Conservation (phyloP, 2,888 invertebrate species). For the Leptinotarsa juncta region DNA sequence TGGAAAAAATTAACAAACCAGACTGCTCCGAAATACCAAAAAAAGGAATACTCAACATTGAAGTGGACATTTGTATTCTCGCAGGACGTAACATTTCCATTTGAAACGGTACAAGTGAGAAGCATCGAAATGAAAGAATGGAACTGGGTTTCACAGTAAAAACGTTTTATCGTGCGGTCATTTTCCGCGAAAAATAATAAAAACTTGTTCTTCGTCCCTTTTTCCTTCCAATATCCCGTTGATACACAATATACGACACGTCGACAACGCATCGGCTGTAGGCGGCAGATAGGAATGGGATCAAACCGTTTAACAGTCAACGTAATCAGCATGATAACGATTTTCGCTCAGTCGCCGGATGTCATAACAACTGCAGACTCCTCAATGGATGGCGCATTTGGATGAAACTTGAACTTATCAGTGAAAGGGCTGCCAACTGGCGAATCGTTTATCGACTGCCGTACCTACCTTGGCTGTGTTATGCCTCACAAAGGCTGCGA, state of each 20-base stretch:
- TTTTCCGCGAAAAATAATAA: neutral
- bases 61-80: too few species aligned
- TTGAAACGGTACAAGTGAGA: too few species aligned
- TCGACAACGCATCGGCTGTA: constrained; percentile 15
- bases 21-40: constrained; percentile 36
- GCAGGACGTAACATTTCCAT: too few species aligned
- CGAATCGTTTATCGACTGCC: constrained; percentile 35
- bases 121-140: too few species aligned
- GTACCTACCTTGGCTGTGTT: constrained; percentile 26
- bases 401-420: constrained; percentile 37
- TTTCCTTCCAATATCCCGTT: neutral
- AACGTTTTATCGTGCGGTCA: neutral
- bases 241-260: constrained; percentile 7
- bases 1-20: too few species aligned
- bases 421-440: constrained; percentile 34
- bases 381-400: constrained; percentile 38
- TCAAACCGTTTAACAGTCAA: constrained; percentile 36
- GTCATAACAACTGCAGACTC: constrained; percentile 41
- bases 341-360: constrained; percentile 41
- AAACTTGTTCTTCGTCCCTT: neutral
- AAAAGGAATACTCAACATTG: constrained; percentile 25
- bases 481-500: constrained; percentile 9
- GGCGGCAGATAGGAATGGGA: constrained; percentile 33
- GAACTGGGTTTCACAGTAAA: constrained; percentile 5
- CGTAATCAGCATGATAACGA: constrained; percentile 41